Evolutionary conservation across 2,888 invertebrate genomes (phyloP), one percentile per base, ranked within the genome.

Genomic region (Philopedon plagiatum): DNA sequence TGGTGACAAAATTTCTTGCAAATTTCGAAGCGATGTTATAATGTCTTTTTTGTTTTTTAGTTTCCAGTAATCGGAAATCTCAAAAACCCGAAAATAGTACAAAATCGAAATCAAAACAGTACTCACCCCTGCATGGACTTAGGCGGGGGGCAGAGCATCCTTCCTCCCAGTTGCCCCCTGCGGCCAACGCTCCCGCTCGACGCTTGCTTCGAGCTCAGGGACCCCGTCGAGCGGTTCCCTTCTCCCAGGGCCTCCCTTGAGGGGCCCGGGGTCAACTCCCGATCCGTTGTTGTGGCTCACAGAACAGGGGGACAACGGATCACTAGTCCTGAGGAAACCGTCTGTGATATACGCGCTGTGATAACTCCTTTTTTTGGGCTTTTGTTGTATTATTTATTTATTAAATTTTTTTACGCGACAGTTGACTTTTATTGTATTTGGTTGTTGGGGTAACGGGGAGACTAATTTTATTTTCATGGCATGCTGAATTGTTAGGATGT

Each of bases 121-220:
- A 63, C 58, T 64, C 51, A 73, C 73, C 73, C 56, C 18, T 41
- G 63, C 57, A 57, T 39, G 21, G 58, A 26, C 34, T 19, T 64
- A 13, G 73, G 73, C 13, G 73, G 73, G 41, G 51, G 46, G 18
- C 73, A 73, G 41, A 73, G 32, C 37, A 73, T 32, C 26, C 56
- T 26, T 32, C 60, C 56, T 13, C 19, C 44, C 4, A 71, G 44
- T 34, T 15, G 51, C 37, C 15, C 13, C 34, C 63, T 18, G 5
- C 34, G 39, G 41, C 39, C 11, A 13, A 57, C 15, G 29, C 49
- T 63, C 13, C 5, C 19, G 7, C 13, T 29, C 11, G 56, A 32
- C 29, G 57, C 19, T 23, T 18, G 23, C 23, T 7, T 57, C 19
- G 37, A 39, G n/a, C n/a, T 18, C 23, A 39, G 70, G 58, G 70